These are phyloP conservation scores for Cryptomyrus ogoouensis DNA, from an alignment of 2,113 vertebrate species.

Conservation along the genomic window DNA sequence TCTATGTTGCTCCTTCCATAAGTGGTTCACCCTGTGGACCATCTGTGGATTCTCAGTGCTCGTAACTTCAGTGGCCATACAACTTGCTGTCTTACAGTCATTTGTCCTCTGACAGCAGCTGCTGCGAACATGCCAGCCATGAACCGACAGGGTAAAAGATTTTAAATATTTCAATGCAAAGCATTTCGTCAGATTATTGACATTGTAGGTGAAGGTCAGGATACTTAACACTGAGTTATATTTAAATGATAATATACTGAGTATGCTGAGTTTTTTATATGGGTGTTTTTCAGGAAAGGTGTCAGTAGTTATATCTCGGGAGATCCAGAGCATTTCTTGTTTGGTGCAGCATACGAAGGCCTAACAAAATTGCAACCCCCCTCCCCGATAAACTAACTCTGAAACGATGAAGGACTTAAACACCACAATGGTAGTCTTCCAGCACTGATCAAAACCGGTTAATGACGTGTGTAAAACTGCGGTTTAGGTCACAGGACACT, in stretches of 20 bases:
- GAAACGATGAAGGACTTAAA: not conserved
- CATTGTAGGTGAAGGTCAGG: not conserved
- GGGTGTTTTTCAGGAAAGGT: not conserved
- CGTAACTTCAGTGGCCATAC: not conserved
- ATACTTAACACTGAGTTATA: not conserved
- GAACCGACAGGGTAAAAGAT: not conserved
- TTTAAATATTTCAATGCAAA: not conserved
- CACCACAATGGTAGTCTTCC: not conserved
- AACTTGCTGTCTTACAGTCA: not conserved
- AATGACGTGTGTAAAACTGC: not conserved
- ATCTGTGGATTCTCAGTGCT: not conserved
- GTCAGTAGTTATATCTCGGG: not conserved
- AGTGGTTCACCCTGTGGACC: not conserved
- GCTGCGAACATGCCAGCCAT: not conserved
- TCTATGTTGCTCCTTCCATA: not conserved
- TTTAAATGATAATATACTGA: not conserved
- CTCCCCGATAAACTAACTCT: not conserved
- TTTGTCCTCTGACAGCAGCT: not conserved
- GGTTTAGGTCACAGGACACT: not conserved
- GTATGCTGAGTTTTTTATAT: not conserved
- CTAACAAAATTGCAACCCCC: not conserved
- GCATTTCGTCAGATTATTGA: not conserved
- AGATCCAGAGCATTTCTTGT: not conserved
- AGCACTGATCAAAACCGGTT: not conserved
- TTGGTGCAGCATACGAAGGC: not conserved